phyloP scores from a whole-genome alignment of 2,888 invertebrate species.

The Caenorhabditis auriculariae region DNA sequence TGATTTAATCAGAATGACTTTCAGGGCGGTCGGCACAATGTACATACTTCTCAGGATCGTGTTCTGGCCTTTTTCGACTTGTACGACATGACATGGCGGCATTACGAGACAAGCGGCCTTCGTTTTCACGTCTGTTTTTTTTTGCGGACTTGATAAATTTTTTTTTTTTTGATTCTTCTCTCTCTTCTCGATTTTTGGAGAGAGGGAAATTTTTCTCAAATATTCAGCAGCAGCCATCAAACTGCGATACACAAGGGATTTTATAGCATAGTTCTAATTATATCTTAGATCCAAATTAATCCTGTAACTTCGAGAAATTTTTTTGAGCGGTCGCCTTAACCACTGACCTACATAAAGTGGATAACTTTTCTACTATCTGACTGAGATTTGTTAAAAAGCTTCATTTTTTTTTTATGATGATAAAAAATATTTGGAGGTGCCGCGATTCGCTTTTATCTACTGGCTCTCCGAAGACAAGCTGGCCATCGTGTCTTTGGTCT shows the following conservation, averaged over 20 bases:
- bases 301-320: too few relatives aligned
- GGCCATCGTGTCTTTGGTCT: constrained; percentile 7
- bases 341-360: too few relatives aligned
- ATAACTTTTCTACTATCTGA: too few relatives aligned
- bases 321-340: too few relatives aligned
- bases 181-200: too few relatives aligned
- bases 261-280: too few relatives aligned
- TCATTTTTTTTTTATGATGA: too few relatives aligned
- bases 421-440: constrained; percentile 19
- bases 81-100: constrained; percentile 10
- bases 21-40: constrained; percentile 22
- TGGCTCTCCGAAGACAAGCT: constrained; percentile 12
- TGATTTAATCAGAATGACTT: neutral
- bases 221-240: too few relatives aligned
- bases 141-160: neutral
- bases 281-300: too few relatives aligned
- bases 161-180: neutral
- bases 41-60: constrained; percentile 4
- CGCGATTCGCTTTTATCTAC: constrained; percentile 20
- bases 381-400: too few relatives aligned
- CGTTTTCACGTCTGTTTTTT: constrained; percentile 7
- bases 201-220: too few relatives aligned
- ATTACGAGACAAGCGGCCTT: constrained; percentile 2
- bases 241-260: too few relatives aligned
- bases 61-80: constrained; percentile 16